phyloP scores from a whole-genome alignment of 2,113 vertebrate genomes.

The Nothobranchius kuhntae region DNA sequence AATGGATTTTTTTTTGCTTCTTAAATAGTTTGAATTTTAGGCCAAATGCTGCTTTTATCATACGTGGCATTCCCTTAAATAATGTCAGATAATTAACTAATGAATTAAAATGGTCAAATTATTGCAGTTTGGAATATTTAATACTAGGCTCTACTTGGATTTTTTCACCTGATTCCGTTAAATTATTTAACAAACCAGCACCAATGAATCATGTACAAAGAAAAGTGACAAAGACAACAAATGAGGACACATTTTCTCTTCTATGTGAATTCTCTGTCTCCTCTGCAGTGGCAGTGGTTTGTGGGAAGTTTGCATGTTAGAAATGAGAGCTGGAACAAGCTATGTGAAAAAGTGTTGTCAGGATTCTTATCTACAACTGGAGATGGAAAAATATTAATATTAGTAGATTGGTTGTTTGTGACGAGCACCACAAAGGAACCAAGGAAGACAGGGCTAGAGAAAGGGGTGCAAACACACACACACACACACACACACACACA shows the following conservation, averaged over 20 bases:
- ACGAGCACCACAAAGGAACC: constrained; percentile 55
- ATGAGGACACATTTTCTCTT: constrained; percentile 12
- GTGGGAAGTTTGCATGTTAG: background rate
- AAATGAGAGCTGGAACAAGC: background rate
- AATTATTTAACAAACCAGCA: constrained; percentile 24
- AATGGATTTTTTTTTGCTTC: too few relatives aligned
- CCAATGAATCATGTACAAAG: constrained; percentile 56
- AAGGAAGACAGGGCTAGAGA: constrained; percentile 49
- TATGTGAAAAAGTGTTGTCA: too few relatives aligned
- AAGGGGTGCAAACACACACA: constrained; percentile 54
- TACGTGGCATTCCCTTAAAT: too few relatives aligned
- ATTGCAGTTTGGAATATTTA: too few relatives aligned
- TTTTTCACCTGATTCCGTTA: background rate
- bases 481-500: constrained; percentile 36
- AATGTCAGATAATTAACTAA: too few relatives aligned
- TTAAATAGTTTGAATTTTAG: too few relatives aligned
- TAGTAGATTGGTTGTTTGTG: constrained; percentile 27
- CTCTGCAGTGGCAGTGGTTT: constrained; percentile 18
- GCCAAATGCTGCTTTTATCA: too few relatives aligned
- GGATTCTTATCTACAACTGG: background rate
- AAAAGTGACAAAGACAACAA: constrained; percentile 26
- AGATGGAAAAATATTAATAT: background rate
- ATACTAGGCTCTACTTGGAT: background rate
- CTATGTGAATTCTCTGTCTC: constrained; percentile 38
- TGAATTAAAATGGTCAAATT: too few relatives aligned